These are phyloP conservation scores for Theristicus caerulescens DNA, from an alignment of 2,113 vertebrate genomes.

Conservation along the genomic window DNA sequence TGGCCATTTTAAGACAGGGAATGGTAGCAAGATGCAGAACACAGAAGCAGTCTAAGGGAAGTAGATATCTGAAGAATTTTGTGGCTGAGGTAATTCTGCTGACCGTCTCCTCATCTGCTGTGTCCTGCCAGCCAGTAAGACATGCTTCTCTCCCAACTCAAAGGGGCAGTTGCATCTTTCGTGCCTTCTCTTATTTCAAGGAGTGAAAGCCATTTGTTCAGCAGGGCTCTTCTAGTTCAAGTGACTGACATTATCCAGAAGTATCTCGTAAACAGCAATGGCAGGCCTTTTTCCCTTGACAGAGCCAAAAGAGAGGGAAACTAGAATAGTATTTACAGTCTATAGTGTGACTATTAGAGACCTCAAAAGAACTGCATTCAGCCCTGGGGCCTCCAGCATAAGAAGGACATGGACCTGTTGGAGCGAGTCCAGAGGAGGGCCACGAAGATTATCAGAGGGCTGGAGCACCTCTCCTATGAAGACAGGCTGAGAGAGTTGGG, in stretches of 20 bases:
- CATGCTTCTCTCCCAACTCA: not conserved
- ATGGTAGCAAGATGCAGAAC: not conserved
- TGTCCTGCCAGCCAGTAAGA: not conserved
- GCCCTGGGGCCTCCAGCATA: not conserved
- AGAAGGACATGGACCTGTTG: not conserved
- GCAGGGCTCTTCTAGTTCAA: not conserved
- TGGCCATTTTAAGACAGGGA: not conserved
- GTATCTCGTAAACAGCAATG: not conserved
- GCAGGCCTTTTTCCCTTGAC: not conserved
- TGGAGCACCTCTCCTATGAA: not conserved
- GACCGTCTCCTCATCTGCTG: not conserved
- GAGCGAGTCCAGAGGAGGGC: not conserved
- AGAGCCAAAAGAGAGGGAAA: not conserved
- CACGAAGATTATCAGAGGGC: not conserved
- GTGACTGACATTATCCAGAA: not conserved
- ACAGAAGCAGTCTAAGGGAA: not conserved
- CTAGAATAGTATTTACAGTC: not conserved
- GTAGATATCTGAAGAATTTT: not conserved
- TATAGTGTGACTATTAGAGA: not conserved
- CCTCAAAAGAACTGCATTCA: not conserved
- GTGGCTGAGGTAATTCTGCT: slow-evolving; percentile 61
- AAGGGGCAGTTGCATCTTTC: not conserved
- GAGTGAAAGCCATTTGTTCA: not conserved
- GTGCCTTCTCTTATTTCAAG: not conserved
- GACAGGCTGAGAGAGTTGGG: not conserved